Base-by-base conservation (phyloP, 2,888 invertebrate species). In the Caenorhabditis sinica region DNA sequence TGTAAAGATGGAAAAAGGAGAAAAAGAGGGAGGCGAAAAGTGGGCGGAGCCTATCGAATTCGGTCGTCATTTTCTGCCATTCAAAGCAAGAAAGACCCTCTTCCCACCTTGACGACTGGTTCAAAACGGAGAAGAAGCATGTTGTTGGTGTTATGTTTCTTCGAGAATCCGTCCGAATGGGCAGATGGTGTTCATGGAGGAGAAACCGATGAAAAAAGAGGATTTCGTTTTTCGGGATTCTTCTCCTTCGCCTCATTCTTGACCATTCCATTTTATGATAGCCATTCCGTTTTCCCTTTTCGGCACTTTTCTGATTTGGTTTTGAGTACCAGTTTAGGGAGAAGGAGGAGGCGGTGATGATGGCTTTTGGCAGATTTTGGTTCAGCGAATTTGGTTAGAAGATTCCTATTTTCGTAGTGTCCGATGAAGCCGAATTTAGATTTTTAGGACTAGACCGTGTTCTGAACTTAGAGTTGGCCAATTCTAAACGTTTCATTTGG, bases 41-140 rank as follows among this genome's bases (percentile, higher is more conserved):
- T 63, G 65, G 75, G 75, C 75, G 75, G 75, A 56, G 65, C 53
- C 51, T 56, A 23, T 28, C 56, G 56, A 69, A 69, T 36, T 69
- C 25, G 30, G 56, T 25, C 56, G 69, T 33, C 51, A 61, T 40
- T 53, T 51, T 49, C n/a, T 75, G 65, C 75, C 63, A 75, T 66
- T 53, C 49, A 20, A 11, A 20, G 20, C 49, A 11, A 45, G n/a
- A 15, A 45, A 9, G 9, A 36, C 36, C 20, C 51, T 17, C 3
- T 15, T 17, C 20, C 51, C 75, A 65, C 65, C 75, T 65, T 73
- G 72, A 61, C 61, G 72, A 73, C 69, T 69, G 69, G 69, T 69
- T 69, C 69, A 33, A 66, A n/a, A 40, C 17, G 28, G 43, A 17
- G 43, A 33, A 9, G 20, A 20, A 17, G 20, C 17, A 28, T 36